Evolutionary conservation across 2,113 vertebrate genomes (phyloP).

Genomic region (Puffinus mauretanicus): DNA sequence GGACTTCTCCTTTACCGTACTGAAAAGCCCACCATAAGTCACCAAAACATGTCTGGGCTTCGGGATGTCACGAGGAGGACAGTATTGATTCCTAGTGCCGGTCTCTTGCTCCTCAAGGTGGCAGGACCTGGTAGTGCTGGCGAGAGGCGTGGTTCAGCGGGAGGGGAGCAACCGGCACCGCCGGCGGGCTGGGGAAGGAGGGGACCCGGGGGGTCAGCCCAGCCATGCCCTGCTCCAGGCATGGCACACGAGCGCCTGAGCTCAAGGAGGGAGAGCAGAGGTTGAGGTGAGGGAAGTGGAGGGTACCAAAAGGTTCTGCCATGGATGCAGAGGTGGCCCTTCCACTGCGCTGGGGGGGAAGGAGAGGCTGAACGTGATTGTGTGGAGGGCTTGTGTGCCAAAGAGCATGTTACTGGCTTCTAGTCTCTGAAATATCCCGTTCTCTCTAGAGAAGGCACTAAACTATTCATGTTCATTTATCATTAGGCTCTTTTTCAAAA

Average conservation of each 20-base stretch:
- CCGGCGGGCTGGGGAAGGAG: too few relatives aligned
- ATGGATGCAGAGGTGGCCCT: not conserved
- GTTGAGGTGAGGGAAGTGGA: not conserved
- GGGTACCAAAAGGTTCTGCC: not conserved
- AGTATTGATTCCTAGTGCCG: not conserved
- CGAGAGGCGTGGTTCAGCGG: not conserved
- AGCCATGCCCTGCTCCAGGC: not conserved
- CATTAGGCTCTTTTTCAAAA: not conserved
- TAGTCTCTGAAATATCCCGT: not conserved
- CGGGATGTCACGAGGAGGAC: not conserved
- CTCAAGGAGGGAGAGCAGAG: not conserved
- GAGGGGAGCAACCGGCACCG: not conserved
- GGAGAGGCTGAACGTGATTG: not conserved
- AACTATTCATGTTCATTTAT: not conserved
- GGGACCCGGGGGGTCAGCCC: not conserved
- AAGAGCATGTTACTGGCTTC: rapidly evolving
- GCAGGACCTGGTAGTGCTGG: not conserved
- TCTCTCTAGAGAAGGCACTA: not conserved
- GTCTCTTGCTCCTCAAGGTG: conserved; percentile 38
- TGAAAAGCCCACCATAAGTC: not conserved
- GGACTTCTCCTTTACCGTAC: not conserved
- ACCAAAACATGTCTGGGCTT: not conserved
- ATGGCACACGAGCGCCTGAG: not conserved
- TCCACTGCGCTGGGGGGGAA: not conserved
- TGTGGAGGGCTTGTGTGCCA: not conserved